Percentiles rank a stretch among this genome's conserved stretches.
Evolutionary conservation across 2,113 vertebrate species (phyloP).

Genomic region (Seriola dumerili): DNA sequence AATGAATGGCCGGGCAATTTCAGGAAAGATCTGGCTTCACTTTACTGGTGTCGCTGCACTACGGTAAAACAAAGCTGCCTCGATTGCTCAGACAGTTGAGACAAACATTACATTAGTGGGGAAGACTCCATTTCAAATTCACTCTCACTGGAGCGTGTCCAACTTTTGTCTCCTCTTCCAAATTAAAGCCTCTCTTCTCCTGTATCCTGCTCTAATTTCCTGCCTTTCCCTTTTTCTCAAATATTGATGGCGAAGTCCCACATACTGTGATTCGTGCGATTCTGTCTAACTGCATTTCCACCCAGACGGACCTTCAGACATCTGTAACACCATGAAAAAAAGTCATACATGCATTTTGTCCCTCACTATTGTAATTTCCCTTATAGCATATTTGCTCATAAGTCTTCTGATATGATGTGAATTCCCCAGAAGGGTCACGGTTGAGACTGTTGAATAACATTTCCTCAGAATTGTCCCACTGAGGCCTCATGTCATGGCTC

Average conservation of each 20-base stretch:
- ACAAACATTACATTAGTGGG: constrained; percentile 34
- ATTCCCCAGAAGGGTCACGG: neutral
- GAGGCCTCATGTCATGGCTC: constrained; percentile 3
- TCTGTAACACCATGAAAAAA: neutral
- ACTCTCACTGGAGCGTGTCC: constrained; percentile 12
- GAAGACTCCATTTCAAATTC: constrained; percentile 2
- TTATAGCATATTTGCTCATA: neutral
- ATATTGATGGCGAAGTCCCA: neutral
- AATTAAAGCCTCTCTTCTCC: neutral
- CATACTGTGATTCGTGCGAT: neutral
- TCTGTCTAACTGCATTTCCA: neutral
- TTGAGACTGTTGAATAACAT: neutral
- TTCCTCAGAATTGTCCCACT: constrained; percentile 1
- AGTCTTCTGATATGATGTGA: neutral
- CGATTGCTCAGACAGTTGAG: constrained; percentile 29
- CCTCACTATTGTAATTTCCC: neutral
- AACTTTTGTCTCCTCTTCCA: constrained; percentile 22
- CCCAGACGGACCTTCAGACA: neutral
- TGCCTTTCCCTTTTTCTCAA: neutral
- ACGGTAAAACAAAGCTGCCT: constrained; percentile 48
- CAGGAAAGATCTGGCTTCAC: constrained; percentile 27
- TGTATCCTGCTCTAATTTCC: neutral
- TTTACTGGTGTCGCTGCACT: neutral
- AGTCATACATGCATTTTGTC: neutral
- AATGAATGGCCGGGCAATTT: constrained; percentile 23